Conservation (phyloP, 2,797 vertebrate genomes). For the Trichosurus vulpecula region DNA sequence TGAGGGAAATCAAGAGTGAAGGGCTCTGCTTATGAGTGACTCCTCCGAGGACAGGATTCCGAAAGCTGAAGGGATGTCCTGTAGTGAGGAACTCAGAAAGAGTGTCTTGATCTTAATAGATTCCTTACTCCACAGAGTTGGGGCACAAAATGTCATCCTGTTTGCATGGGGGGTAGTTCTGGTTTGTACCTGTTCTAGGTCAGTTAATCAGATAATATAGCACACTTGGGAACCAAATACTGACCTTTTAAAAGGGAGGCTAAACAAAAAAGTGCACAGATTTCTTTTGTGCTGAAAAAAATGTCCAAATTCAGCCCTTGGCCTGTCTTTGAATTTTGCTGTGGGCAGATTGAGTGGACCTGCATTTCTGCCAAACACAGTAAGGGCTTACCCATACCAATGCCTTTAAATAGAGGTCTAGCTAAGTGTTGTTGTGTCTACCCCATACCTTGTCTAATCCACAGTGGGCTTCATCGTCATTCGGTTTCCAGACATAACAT, state of each 20-base stretch:
- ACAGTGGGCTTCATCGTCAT: constrained; percentile 31
- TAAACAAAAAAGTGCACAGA: not conserved
- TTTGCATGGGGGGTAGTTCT: constrained; percentile 28
- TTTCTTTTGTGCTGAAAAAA: constrained; percentile 18
- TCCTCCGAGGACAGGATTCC: constrained; percentile 69
- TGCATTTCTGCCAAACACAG: constrained; percentile 57
- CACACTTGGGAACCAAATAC: constrained; percentile 33
- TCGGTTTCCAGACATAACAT: constrained; percentile 58
- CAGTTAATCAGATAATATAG: constrained; percentile 37
- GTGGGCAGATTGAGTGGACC: constrained; percentile 51
- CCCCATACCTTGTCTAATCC: constrained; percentile 54
- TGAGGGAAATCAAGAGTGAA: constrained; percentile 76
- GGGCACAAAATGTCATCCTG: constrained; percentile 64
- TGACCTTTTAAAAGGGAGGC: constrained; percentile 41
- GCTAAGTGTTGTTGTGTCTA: constrained; percentile 62
- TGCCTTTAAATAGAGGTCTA: constrained; percentile 55
- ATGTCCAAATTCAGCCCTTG: constrained; percentile 50
- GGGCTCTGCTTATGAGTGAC: constrained; percentile 70
- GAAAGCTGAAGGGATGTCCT: constrained; percentile 74
- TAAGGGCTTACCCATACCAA: constrained; percentile 39
- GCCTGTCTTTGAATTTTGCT: constrained; percentile 44
- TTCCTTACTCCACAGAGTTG: constrained; percentile 65
- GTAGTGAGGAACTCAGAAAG: constrained; percentile 67
- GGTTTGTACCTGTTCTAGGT: constrained; percentile 47
- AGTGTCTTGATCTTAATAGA: constrained; percentile 67